A percentile compares a stretch with the other conserved stretches of the same genome.
Conservation (phyloP, 30 jellyfish, hydroid and myxozoan genomes). For the Aurelia sp. region DNA sequence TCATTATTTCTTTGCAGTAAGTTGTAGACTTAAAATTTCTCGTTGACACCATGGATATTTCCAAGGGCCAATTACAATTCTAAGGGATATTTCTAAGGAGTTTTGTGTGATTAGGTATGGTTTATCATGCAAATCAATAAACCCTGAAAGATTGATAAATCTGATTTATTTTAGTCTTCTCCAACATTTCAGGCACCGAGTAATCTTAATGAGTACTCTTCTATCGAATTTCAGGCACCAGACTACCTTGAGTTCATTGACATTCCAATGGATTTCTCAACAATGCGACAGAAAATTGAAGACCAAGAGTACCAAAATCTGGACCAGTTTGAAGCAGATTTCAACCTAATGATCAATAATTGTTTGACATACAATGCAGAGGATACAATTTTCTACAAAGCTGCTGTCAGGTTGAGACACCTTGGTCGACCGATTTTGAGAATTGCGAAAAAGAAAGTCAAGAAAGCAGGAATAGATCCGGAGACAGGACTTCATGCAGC, state of each 20-base stretch:
- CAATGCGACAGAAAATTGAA: constrained; percentile 81
- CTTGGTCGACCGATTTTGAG: constrained; percentile 86
- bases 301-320: constrained; percentile 80
- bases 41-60: too few relatives aligned
- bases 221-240: constrained; percentile 80
- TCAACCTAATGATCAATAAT: constrained; percentile 82
- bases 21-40: too few relatives aligned
- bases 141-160: too few relatives aligned
- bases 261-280: constrained; percentile 96
- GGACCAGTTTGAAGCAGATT: constrained; percentile 87
- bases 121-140: too few relatives aligned
- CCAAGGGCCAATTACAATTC: too few relatives aligned
- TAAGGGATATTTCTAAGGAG: too few relatives aligned
- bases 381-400: constrained; percentile 90
- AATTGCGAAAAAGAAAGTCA: constrained; percentile 77
- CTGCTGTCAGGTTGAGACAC: constrained; percentile 81
- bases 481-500: constrained; percentile 93
- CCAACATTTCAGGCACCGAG: too few relatives aligned
- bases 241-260: constrained; percentile 88
- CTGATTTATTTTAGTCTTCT: too few relatives aligned
- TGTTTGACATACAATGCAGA: constrained; percentile 95
- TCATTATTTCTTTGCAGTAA: not conserved
- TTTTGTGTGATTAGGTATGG: too few relatives aligned
- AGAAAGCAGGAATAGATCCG: constrained; percentile 94
- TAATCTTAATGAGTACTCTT: too few relatives aligned